Percentiles rank a stretch among this genome's conserved stretches.
phyloP scores from a whole-genome alignment of 2,113 vertebrate species.

The Platichthys stellatus region DNA sequence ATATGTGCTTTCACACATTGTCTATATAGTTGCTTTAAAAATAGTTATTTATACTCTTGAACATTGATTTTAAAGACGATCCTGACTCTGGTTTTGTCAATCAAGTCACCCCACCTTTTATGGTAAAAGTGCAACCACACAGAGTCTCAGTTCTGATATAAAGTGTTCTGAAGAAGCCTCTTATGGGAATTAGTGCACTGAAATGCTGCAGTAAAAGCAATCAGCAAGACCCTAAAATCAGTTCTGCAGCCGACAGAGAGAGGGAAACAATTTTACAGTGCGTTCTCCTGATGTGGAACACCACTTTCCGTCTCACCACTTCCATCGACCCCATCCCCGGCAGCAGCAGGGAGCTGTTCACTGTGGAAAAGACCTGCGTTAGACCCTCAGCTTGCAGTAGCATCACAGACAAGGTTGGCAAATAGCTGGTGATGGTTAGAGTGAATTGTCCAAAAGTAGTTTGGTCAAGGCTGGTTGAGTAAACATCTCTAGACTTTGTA shows the following conservation, averaged over 20 bases:
- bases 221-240: neutral
- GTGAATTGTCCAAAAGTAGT: too few relatives aligned
- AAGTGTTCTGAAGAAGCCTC: neutral
- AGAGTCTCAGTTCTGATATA: neutral
- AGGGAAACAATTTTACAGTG: neutral
- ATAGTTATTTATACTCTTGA: neutral
- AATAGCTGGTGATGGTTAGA: neutral
- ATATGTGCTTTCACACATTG: neutral
- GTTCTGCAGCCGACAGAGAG: neutral
- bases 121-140: neutral
- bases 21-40: neutral
- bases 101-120: neutral
- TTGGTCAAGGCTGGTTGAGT: too few relatives aligned
- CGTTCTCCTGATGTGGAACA: neutral
- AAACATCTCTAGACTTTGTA: too few relatives aligned
- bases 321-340: neutral
- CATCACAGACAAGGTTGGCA: neutral
- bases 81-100: conserved; percentile 3
- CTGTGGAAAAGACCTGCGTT: neutral
- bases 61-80: neutral
- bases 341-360: neutral
- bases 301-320: neutral
- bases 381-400: neutral
- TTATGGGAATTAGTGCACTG: neutral
- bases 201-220: conserved; percentile 14